These are phyloP conservation scores for Monoplex corrugatus DNA, from an alignment of 2,888 invertebrate species.

Conservation along the genomic window DNA sequence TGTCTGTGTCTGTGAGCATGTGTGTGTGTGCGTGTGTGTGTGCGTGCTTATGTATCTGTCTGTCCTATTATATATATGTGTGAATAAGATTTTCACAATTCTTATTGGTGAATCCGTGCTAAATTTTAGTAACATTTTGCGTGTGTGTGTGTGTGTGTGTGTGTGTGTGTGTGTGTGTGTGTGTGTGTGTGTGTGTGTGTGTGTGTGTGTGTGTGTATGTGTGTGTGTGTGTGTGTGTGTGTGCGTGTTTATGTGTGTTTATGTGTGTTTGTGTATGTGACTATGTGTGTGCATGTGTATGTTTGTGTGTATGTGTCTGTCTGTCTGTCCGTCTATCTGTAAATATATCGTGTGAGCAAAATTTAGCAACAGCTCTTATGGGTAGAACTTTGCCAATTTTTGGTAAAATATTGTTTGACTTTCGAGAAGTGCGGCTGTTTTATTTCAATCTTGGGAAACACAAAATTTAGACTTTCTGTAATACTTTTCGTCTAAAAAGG, in stretches of 20 bases:
- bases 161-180: neutral
- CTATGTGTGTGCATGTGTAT: neutral
- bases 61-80: neutral
- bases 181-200: neutral
- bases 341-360: too few species aligned
- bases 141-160: neutral
- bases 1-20: neutral
- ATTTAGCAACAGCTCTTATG: too few species aligned
- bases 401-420: too few species aligned
- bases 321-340: neutral
- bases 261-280: neutral
- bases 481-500: too few species aligned
- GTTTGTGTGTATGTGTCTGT: neutral
- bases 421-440: too few species aligned
- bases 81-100: too few species aligned
- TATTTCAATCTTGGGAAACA: too few species aligned
- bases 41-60: neutral
- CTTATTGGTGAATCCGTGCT: too few species aligned
- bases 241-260: neutral
- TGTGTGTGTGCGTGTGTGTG: neutral
- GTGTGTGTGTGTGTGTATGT: neutral
- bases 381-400: too few species aligned
- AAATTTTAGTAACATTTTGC: neutral
- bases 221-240: neutral
- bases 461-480: too few species aligned